phyloP scores from a whole-genome alignment of 2,113 vertebrate genomes.

The Vanacampus margaritifer region DNA sequence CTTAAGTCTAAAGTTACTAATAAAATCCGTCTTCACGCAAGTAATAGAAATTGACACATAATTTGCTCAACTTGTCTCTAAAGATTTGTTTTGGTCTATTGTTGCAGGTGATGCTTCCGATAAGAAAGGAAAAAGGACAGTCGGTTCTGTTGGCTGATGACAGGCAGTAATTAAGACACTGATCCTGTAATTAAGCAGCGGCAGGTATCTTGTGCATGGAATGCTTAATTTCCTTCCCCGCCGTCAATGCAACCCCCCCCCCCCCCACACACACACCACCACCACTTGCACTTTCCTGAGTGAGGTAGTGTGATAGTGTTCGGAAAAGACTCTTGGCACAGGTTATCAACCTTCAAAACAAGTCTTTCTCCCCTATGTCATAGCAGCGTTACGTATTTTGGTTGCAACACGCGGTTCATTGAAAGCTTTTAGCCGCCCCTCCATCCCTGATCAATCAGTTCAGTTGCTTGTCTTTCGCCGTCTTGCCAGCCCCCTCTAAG shows the following conservation, averaged over 20 bases:
- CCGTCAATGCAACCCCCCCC: constrained; percentile 2
- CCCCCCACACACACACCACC: not conserved
- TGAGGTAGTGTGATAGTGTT: constrained; percentile 15
- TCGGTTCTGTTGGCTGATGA: constrained; percentile 50
- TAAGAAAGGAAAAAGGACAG: constrained; percentile 48
- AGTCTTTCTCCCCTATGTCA: not conserved
- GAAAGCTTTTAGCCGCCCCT: constrained; percentile 33
- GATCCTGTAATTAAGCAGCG: constrained; percentile 55
- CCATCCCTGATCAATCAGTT: constrained; percentile 53
- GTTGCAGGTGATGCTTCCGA: constrained; percentile 35
- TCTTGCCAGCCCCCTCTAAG: constrained; percentile 44
- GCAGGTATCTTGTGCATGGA: constrained; percentile 47
- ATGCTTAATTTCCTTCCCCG: constrained; percentile 28
- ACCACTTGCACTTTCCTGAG: not conserved
- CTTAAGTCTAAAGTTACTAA: too few relatives aligned
- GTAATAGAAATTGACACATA: constrained; percentile 31
- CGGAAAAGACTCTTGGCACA: constrained; percentile 12
- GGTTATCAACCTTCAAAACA: constrained; percentile 38
- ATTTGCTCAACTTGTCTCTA: constrained; percentile 11
- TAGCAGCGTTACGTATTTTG: constrained; percentile 39
- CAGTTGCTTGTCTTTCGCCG: constrained; percentile 47
- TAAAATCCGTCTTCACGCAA: too few relatives aligned
- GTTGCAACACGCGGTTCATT: constrained; percentile 31
- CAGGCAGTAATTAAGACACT: constrained; percentile 61
- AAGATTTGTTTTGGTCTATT: constrained; percentile 16